phyloP scores from a whole-genome alignment of 2,113 vertebrate genomes.

The human region GRCh38 chr1:152799501-152800000 shows the following conservation, averaged over 20 bases:
- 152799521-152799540: background rate
- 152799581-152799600: background rate
- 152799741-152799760: background rate
- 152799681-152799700: background rate
- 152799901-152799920: background rate
- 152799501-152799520: background rate
- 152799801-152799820: background rate
- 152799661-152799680: background rate
- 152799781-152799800: background rate
- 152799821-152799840: background rate
- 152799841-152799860: background rate
- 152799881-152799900: background rate
- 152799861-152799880: background rate
- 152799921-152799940: background rate
- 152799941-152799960: background rate
- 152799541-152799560: background rate
- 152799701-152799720: background rate
- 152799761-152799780: background rate
- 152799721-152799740: background rate
- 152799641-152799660: background rate
- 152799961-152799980: background rate
- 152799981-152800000: background rate
- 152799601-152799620: background rate
- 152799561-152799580: background rate
- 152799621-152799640: background rate